phyloP scores from a whole-genome alignment of 1,140 invertebrate species.

The Hyphantria cunea region DNA sequence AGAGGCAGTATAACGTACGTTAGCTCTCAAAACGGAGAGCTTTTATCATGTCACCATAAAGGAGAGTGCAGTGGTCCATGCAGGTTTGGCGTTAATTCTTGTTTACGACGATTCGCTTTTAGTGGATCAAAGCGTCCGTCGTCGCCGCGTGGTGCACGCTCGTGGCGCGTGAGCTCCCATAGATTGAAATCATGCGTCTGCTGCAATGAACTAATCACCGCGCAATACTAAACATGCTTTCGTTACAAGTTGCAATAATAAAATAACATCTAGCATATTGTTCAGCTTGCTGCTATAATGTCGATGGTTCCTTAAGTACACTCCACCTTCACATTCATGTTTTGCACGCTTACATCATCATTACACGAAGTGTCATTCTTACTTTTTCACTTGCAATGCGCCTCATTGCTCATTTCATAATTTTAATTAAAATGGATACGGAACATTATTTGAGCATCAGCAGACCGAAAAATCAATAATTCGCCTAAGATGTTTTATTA shows the following conservation, averaged over 20 bases:
- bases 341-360: too few species aligned
- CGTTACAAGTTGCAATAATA: slow-evolving; percentile 1
- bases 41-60: slow-evolving; percentile 71
- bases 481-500: too few species aligned
- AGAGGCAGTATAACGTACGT: slow-evolving; percentile 21
- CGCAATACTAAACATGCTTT: slow-evolving; percentile 6
- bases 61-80: slow-evolving; percentile 67
- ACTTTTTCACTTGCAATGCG: too few species aligned
- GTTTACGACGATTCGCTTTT: slow-evolving; percentile 76
- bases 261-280: background rate
- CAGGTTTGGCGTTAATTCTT: slow-evolving; percentile 73
- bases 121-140: slow-evolving; percentile 51
- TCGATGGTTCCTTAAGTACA: too few species aligned
- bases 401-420: too few species aligned
- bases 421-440: too few species aligned
- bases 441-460: too few species aligned
- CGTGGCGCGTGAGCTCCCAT: slow-evolving; percentile 37
- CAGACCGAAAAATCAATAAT: too few species aligned
- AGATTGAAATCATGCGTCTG: slow-evolving; percentile 50
- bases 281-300: too few species aligned
- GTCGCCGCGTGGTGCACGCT: slow-evolving; percentile 17
- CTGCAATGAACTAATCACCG: background rate
- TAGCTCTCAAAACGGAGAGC: slow-evolving; percentile 51
- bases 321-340: too few species aligned
- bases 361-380: too few species aligned